Evolutionary conservation across 2,888 invertebrate genomes (phyloP), one percentile per base, ranked within the genome.

Genomic region (Malacosoma neustria): DNA sequence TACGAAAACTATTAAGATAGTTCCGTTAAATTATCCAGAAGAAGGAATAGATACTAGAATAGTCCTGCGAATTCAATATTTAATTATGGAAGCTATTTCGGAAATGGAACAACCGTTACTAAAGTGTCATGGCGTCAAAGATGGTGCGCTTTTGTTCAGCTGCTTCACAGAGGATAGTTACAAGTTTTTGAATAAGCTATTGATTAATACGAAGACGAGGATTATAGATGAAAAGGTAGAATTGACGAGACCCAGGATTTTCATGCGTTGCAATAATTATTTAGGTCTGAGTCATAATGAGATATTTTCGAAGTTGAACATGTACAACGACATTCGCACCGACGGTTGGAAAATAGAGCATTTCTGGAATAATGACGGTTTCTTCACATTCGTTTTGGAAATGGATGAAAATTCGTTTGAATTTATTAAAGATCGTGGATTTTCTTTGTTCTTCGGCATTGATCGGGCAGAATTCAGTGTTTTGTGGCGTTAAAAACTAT

Each of bases 91-190:
- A 14, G 32, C 32, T 1, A n/a, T 6, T 13, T 32, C 13, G 32
- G 13, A 32, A 6, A 22, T 3, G 22, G 22, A 22, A 6, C 62
- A 64, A 52, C 74, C 76, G 1, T 35, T 57, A 11, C 43, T 77
- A 0, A 61, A 69, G 42, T 76, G 72, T 45, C 56, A 67, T 30
- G 77, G 77, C 1, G 43, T 67, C 1, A 46, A 64, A 54, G 51
- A 67, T 45, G 65, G 63, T 40, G 59, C 48, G 0, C 14, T 79
- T 0, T 33, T 69, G 0, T 77, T 76, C 35, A 59, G 51, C 43
- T 79, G 75, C 45, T 55, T 69, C 29, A 56, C 55, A 13, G 51
- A 64, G 42, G 48, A 51, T 7, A 54, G 62, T 14, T 54, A 46
- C 32, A 14, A 40, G 2, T 1, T 61, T 66, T 50, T 40, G 71